These are phyloP conservation scores for Rissa tridactyla DNA, from an alignment of 2,113 vertebrate species.

Conservation along the genomic window DNA sequence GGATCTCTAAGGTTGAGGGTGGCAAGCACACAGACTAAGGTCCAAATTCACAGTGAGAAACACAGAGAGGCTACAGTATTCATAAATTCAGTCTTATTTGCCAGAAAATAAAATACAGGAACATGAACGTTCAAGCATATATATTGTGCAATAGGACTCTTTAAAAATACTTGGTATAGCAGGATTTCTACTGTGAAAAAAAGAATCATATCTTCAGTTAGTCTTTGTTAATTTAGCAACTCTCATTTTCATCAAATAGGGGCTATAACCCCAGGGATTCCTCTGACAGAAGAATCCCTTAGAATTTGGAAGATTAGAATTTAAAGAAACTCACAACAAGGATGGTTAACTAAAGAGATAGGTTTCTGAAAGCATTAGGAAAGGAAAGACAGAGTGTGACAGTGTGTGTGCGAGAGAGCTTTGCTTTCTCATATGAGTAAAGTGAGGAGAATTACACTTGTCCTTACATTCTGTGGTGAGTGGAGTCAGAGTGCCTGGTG, in stretches of 20 bases:
- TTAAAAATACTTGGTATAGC: background rate
- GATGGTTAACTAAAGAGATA: background rate
- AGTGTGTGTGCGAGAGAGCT: background rate
- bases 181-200: background rate
- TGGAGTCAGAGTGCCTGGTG: rapidly evolving
- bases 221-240: background rate
- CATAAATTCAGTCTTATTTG: background rate
- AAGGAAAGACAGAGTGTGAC: background rate
- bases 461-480: background rate
- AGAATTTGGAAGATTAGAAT: background rate
- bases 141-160: background rate
- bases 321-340: background rate
- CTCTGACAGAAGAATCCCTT: too few relatives aligned
- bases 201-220: background rate
- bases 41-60: background rate
- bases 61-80: background rate
- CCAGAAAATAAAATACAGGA: background rate
- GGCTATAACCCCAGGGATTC: background rate
- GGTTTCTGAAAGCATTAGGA: background rate
- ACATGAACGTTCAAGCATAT: background rate
- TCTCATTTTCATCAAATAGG: background rate
- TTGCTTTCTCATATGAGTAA: background rate
- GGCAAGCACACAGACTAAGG: background rate
- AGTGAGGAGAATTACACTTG: background rate
- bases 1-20: background rate